These are phyloP conservation scores for Lota lota DNA, from an alignment of 2,113 vertebrate genomes.

Conservation along the genomic window DNA sequence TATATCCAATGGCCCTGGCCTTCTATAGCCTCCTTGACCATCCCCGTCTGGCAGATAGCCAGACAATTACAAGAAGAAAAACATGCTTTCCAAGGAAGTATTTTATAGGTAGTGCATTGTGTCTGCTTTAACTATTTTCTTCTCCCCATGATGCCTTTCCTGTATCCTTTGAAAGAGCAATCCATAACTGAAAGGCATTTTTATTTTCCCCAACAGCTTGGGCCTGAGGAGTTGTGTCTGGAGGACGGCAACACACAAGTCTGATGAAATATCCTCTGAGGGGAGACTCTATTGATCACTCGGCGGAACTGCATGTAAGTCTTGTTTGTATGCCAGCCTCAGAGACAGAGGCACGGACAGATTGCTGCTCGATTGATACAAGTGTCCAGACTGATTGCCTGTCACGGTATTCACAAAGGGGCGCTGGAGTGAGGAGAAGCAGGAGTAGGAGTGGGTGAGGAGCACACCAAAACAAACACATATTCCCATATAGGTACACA, in stretches of 20 bases:
- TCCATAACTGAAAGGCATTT: constrained; percentile 19
- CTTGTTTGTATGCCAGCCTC: constrained; percentile 41
- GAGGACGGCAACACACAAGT: constrained; percentile 32
- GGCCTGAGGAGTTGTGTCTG: constrained; percentile 34
- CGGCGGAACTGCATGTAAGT: constrained; percentile 22
- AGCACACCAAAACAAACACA: too few relatives aligned
- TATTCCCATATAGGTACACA: too few relatives aligned
- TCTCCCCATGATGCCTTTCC: background rate
- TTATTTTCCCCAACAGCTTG: constrained; percentile 10
- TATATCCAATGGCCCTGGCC: background rate
- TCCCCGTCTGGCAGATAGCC: background rate
- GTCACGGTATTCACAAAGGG: constrained; percentile 37
- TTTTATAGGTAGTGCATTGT: constrained; percentile 6
- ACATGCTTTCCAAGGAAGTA: background rate
- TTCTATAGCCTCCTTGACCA: background rate
- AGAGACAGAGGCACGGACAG: constrained; percentile 26
- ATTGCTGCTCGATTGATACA: constrained; percentile 33
- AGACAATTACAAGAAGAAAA: background rate
- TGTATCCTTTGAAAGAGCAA: constrained; percentile 15
- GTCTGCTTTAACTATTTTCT: background rate
- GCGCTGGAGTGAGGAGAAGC: constrained; percentile 34
- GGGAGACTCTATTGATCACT: constrained; percentile 46
- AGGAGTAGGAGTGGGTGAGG: constrained; percentile 11
- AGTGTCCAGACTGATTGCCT: constrained; percentile 31
- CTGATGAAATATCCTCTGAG: constrained; percentile 48